These are phyloP conservation scores for Lycodopsis pacificus DNA, from an alignment of 2,797 vertebrate genomes.

Conservation along the genomic window DNA sequence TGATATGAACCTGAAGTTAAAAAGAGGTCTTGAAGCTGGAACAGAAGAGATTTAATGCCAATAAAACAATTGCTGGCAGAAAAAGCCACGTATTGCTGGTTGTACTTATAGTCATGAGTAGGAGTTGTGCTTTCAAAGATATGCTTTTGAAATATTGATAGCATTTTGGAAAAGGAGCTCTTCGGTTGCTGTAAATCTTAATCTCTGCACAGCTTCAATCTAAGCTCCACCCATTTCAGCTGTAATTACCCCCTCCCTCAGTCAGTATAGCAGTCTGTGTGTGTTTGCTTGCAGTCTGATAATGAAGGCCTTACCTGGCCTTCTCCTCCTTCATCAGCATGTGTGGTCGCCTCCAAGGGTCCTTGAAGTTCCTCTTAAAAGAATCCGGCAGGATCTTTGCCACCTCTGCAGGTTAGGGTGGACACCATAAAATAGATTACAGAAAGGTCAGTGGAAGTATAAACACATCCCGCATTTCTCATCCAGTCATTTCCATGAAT, in stretches of 20 bases:
- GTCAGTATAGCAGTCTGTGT: constrained; percentile 16
- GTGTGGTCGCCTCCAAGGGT: constrained; percentile 87
- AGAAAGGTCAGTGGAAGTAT: background rate
- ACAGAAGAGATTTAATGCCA: background rate
- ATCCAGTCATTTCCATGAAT: background rate
- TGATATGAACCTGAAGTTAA: constrained; percentile 8
- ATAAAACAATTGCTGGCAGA: background rate
- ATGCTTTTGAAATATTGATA: background rate
- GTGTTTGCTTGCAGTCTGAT: constrained; percentile 35
- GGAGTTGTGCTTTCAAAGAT: background rate
- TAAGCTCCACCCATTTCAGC: background rate
- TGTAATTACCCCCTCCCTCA: constrained; percentile 36
- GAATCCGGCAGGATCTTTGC: constrained; percentile 88
- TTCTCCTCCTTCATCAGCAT: constrained; percentile 83
- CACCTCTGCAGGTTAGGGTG: constrained; percentile 79
- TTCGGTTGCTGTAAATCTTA: background rate
- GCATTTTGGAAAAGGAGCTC: background rate
- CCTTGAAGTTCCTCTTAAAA: constrained; percentile 89
- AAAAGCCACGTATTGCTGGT: background rate
- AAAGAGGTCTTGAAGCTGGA: background rate
- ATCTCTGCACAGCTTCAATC: background rate
- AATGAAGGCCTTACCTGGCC: constrained; percentile 79
- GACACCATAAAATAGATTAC: background rate
- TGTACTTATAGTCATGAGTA: background rate
- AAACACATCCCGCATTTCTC: background rate